Conservation (phyloP, 2,113 vertebrate species). For the Tupaia tana region DNA sequence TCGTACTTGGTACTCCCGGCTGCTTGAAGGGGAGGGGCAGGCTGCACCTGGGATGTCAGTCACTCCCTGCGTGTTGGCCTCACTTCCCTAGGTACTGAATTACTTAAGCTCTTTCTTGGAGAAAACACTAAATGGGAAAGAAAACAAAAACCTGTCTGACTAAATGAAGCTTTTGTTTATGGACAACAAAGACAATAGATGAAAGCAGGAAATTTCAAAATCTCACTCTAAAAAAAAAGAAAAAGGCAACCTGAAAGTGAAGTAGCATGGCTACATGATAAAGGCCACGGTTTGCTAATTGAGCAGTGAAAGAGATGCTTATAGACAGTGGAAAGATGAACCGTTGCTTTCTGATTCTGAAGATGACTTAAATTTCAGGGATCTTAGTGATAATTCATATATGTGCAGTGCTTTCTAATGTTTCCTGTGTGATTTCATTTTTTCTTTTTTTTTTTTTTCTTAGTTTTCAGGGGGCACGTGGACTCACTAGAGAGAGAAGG, state of each 20-base stretch:
- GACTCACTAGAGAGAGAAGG: no score
- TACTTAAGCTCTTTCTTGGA: slow-evolving; percentile 41
- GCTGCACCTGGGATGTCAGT: neutral
- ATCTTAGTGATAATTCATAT: neutral
- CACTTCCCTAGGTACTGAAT: neutral
- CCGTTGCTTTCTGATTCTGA: neutral
- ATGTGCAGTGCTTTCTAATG: neutral
- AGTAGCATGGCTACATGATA: neutral
- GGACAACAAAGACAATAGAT: neutral
- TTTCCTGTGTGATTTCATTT: no score
- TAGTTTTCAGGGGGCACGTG: no score
- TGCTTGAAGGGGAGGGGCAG: accelerated
- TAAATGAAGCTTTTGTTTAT: neutral
- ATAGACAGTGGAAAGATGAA: neutral
- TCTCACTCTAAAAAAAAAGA: neutral
- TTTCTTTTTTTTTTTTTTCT: no score
- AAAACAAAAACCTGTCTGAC: neutral
- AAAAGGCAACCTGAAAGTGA: neutral
- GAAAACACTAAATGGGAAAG: neutral
- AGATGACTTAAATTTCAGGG: neutral
- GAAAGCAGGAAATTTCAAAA: neutral
- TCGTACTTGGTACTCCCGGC: neutral
- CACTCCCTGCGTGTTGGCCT: neutral
- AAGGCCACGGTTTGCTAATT: neutral
- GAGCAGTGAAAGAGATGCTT: neutral